A percentile compares a stretch with the other conserved stretches of the same genome.
phyloP scores from a whole-genome alignment of 2,888 invertebrate species.

The Muscina levida region DNA sequence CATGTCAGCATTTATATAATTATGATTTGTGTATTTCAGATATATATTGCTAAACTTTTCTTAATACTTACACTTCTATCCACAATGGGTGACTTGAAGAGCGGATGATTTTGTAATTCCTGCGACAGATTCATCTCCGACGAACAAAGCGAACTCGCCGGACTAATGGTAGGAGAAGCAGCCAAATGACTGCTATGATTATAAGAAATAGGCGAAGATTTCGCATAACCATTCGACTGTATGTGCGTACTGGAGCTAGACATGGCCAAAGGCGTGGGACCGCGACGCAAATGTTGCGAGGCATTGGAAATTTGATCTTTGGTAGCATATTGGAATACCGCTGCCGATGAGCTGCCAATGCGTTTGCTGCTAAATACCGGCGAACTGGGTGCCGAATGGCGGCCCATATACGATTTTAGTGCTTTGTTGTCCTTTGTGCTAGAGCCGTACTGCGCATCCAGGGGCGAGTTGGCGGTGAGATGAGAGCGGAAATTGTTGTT shows the following conservation, averaged over 20 bases:
- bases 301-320: slow-evolving; percentile 70
- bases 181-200: slow-evolving; percentile 75
- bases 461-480: slow-evolving; percentile 74
- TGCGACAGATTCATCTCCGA: slow-evolving; percentile 81
- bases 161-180: slow-evolving; percentile 79
- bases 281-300: slow-evolving; percentile 69
- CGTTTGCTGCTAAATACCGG: slow-evolving; percentile 82
- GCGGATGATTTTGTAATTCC: slow-evolving; percentile 81
- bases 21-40: no score
- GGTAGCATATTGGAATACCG: slow-evolving; percentile 65
- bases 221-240: slow-evolving; percentile 75
- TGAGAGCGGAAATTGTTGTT: slow-evolving; percentile 73
- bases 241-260: slow-evolving; percentile 78
- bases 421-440: slow-evolving; percentile 59
- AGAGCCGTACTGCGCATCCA: slow-evolving; percentile 67
- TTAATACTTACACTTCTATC: slow-evolving; percentile 83
- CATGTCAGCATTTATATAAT: slow-evolving; percentile 21
- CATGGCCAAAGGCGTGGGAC: slow-evolving; percentile 73
- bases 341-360: slow-evolving; percentile 52
- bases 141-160: slow-evolving; percentile 79
- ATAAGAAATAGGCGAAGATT: slow-evolving; percentile 69
- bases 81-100: slow-evolving; percentile 82
- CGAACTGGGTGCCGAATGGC: slow-evolving; percentile 84
- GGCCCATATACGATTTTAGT: slow-evolving; percentile 66
- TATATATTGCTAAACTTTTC: not conserved